A percentile compares a stretch with the other conserved stretches of the same genome.
Evolutionary conservation across 2,113 vertebrate species (phyloP).

Genomic region (Panthera uncia): DNA sequence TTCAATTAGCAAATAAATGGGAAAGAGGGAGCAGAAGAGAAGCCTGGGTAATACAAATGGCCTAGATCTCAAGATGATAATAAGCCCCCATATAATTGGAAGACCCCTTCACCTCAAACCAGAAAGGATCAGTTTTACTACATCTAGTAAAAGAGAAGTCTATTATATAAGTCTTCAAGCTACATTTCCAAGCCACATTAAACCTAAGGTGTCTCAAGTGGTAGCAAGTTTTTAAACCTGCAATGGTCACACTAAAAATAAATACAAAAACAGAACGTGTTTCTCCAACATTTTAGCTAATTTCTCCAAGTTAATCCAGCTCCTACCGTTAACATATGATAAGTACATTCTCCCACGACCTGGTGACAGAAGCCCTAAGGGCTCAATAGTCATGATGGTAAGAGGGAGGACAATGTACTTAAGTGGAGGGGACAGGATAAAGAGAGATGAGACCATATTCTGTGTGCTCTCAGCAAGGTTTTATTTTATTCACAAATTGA

Average conservation of each 20-base stretch:
- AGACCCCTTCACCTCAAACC: background rate
- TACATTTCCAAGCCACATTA: conserved; percentile 16
- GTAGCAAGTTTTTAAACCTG: background rate
- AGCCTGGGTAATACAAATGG: background rate
- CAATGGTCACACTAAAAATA: background rate
- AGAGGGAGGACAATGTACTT: background rate
- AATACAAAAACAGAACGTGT: background rate
- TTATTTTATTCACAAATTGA: background rate
- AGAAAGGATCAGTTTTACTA: background rate
- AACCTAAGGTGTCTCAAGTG: background rate
- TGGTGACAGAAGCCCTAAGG: background rate
- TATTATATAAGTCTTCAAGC: background rate
- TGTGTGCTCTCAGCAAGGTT: background rate
- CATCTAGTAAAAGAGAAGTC: background rate
- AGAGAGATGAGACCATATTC: background rate
- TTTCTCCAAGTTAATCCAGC: background rate
- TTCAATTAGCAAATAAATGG: background rate
- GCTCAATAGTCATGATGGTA: background rate
- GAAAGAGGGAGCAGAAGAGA: background rate
- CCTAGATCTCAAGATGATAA: background rate
- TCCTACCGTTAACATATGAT: background rate
- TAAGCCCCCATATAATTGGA: background rate
- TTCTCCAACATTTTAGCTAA: background rate
- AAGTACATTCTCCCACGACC: rapidly evolving
- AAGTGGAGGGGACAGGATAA: background rate